Evolutionary conservation across 2,113 vertebrate species (phyloP).

Genomic region (Alectura lathami): DNA sequence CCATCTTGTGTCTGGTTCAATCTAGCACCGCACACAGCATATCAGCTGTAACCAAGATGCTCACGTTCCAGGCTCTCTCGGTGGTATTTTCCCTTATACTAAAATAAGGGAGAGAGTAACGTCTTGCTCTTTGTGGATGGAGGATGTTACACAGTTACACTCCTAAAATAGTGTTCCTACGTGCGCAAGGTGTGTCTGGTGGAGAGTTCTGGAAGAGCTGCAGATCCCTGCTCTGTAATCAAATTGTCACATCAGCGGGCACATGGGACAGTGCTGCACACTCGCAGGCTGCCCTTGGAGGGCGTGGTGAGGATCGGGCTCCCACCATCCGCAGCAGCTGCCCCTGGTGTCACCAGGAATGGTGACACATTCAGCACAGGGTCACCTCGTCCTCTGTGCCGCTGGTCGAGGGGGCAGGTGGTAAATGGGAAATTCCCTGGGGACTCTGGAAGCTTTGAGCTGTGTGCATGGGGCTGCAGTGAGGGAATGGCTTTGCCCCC

Average conservation of each 20-base stretch:
- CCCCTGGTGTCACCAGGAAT: background rate
- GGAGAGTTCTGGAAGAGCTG: background rate
- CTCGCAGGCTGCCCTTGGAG: background rate
- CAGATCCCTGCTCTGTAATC: background rate
- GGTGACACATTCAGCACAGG: accelerated
- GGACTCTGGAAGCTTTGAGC: background rate
- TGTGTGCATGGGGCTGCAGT: background rate
- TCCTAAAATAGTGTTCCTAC: background rate
- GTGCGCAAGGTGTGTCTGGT: background rate
- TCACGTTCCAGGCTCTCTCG: background rate
- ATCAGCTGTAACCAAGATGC: background rate
- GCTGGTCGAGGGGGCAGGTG: accelerated
- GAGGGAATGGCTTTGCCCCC: background rate
- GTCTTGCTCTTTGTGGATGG: background rate
- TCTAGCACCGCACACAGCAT: background rate
- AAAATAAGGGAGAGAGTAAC: background rate
- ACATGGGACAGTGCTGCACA: background rate
- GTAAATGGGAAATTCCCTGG: background rate
- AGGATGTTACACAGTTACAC: background rate
- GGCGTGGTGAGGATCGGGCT: background rate
- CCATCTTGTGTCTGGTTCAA: background rate
- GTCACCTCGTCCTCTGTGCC: accelerated
- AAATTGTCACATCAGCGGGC: background rate
- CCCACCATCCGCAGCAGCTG: background rate
- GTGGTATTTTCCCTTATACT: background rate